Conservation (phyloP, 2,888 invertebrate genomes). For the Acrobasis suavella region DNA sequence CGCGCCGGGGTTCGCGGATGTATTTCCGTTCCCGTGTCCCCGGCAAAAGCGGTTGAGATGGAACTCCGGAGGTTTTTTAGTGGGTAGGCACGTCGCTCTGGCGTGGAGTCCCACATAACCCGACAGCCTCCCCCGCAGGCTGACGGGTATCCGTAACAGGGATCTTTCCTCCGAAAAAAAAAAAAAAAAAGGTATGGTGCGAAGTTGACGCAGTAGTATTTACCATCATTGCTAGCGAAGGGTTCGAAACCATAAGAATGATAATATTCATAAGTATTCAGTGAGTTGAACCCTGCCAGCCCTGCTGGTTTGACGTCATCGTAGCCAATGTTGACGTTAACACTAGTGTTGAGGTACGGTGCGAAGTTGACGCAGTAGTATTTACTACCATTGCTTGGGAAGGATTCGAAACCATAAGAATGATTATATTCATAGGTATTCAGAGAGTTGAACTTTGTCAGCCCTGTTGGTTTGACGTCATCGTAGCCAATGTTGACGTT, state of each 20-base stretch:
- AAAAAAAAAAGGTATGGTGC: too few relatives aligned
- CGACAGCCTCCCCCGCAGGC: too few relatives aligned
- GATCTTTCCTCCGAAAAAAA: too few relatives aligned
- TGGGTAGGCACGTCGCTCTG: too few relatives aligned
- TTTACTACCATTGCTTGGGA: background rate
- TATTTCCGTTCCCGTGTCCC: too few relatives aligned
- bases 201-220: background rate
- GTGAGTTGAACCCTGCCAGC: background rate
- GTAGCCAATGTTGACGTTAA: constrained; percentile 7
- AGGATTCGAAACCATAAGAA: background rate
- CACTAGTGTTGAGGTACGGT: constrained; percentile 2
- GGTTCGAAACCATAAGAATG: background rate
- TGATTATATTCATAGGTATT: too few relatives aligned
- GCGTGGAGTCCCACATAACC: too few relatives aligned
- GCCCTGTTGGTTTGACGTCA: constrained; percentile 15
- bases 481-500: constrained; percentile 11
- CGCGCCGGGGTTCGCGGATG: too few relatives aligned
- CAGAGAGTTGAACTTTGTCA: background rate
- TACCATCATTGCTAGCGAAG: background rate
- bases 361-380: background rate
- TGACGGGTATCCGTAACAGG: too few relatives aligned
- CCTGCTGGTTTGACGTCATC: constrained; percentile 14
- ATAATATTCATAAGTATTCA: too few relatives aligned
- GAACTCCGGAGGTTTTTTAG: too few relatives aligned
- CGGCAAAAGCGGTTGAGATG: too few relatives aligned